Conservation (phyloP, 2,797 vertebrate genomes). For the Hybognathus amarus region DNA sequence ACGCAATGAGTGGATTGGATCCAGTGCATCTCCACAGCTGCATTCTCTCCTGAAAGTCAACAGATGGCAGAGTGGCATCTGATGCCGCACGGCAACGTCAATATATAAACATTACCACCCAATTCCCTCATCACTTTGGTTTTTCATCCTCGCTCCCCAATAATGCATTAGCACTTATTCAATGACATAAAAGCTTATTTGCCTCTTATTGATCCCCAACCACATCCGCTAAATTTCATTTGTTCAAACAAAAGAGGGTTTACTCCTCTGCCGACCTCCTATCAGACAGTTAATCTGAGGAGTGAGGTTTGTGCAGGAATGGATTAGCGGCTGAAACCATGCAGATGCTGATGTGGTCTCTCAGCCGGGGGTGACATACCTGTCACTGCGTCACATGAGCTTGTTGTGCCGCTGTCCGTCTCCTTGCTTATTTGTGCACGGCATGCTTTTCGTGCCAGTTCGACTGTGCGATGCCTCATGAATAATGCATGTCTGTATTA, state of each 20-base stretch:
- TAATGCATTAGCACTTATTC: conserved; percentile 66
- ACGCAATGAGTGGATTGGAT: not conserved
- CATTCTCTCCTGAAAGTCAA: conserved; percentile 58
- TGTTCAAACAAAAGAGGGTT: conserved; percentile 60
- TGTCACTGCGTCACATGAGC: conserved; percentile 44
- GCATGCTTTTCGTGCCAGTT: conserved; percentile 48
- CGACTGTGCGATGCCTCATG: conserved; percentile 59
- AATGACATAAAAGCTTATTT: conserved; percentile 65
- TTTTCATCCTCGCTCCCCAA: conserved; percentile 33
- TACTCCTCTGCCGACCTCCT: conserved; percentile 40
- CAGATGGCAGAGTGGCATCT: conserved; percentile 79
- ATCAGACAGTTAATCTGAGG: conserved; percentile 68
- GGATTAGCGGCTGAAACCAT: conserved; percentile 35
- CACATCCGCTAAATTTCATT: conserved; percentile 61
- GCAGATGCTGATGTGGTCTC: conserved; percentile 28
- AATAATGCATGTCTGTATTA: conserved; percentile 74
- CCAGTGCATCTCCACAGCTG: not conserved
- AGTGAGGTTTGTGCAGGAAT: conserved; percentile 39
- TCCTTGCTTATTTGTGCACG: conserved; percentile 54
- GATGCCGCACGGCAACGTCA: conserved; percentile 32
- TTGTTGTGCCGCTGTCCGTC: not conserved
- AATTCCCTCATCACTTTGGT: conserved; percentile 61
- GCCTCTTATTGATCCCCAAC: conserved; percentile 56
- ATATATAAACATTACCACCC: conserved; percentile 61
- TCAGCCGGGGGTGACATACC: conserved; percentile 56